Evolutionary conservation across 2,888 invertebrate species (phyloP), one percentile per base, ranked within the genome.

Genomic region (Drosophila neoperkinsi): DNA sequence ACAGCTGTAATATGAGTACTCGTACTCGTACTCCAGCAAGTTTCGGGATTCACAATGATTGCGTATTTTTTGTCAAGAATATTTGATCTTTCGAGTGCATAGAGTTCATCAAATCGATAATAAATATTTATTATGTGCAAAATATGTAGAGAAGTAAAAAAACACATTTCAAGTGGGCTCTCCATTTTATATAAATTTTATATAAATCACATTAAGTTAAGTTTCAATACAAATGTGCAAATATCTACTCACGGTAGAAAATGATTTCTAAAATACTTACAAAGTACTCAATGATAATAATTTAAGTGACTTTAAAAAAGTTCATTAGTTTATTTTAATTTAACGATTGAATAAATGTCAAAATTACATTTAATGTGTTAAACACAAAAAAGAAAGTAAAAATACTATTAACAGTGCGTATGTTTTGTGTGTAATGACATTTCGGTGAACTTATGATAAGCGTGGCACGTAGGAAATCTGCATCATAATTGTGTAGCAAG

Each of bases 401-500:
- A 65, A 30, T 28, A 21, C 5, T 28, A 49, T 43, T 28, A 65
- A 65, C 46, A 25, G 16, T 71, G 28, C 46, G 28, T 33, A 46
- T 34, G 30, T 57, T 46, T 52, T 56, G 21, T 4, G 46, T 46
- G 49, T 66, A 68, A 70, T 52, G 41, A 41, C 65, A 74, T 57
- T 66, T 71, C 58, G 56, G 81, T 68, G 50, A 55, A 66, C 28
- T 77, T 55, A 43, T 38, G 21, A 59, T 9, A 62, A 50, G 21
- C 62, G 65, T 74, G 61, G 53, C 71, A 73, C 66, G 66, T 73
- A 36, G 53, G 63, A 53, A 60, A 69, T 71, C 50, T 33, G 50
- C 51, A 61, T 67, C 36, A 55, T 89, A 79, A 79, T 84, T 87
- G 76, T 75, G 68, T 71, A 38, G 53, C 53, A 71, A 73, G 57